These are phyloP conservation scores for Chiloscyllium punctatum DNA, from an alignment of 2,797 vertebrate genomes.

Conservation along the genomic window DNA sequence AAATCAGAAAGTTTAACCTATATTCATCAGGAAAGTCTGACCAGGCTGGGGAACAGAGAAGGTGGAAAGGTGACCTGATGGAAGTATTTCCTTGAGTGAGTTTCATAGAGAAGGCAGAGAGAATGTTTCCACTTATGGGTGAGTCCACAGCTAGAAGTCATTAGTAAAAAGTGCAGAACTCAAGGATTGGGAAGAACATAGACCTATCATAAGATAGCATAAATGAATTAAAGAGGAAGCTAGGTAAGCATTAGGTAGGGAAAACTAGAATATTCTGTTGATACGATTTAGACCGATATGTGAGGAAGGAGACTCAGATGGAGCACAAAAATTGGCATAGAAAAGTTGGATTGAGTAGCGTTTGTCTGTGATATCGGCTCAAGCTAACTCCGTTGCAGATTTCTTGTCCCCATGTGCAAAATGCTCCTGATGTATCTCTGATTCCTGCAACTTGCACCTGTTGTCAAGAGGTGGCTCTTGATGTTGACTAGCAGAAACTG, in stretches of 20 bases:
- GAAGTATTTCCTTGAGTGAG: not conserved
- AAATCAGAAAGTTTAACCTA: not conserved
- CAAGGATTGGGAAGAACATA: not conserved
- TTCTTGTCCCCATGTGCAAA: not conserved
- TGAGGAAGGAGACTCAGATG: not conserved
- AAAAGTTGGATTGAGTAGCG: not conserved
- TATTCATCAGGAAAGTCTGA: not conserved
- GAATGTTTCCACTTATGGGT: not conserved
- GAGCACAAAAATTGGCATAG: not conserved
- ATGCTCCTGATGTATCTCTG: not conserved
- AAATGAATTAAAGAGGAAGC: not conserved
- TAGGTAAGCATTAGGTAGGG: not conserved
- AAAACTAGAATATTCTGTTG: not conserved
- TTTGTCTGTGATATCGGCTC: not conserved
- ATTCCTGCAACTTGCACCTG: not conserved
- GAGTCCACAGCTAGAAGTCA: not conserved
- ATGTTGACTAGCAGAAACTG: not conserved
- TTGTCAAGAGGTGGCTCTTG: not conserved
- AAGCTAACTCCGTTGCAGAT: not conserved
- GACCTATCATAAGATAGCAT: not conserved
- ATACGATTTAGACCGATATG: not conserved
- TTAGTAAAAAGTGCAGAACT: not conserved
- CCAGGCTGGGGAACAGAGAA: not conserved
- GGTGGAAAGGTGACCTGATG: too few species aligned
- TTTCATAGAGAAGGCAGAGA: not conserved